Evolutionary conservation across 1,140 invertebrate genomes (phyloP).

Genomic region (Drosophila novamexicana): DNA sequence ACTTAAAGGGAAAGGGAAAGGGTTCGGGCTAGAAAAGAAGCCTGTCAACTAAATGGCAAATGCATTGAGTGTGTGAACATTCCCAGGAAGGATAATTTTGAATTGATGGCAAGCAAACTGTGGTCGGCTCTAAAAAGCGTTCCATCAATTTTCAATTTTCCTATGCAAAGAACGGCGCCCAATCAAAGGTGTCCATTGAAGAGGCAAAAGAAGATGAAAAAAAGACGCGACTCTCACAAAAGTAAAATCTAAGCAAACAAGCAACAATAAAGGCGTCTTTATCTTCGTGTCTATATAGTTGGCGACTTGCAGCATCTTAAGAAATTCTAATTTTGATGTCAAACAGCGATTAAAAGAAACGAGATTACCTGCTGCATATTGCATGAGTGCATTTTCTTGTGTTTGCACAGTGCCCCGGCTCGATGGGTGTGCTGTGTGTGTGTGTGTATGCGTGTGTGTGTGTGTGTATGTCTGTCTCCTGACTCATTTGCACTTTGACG

Average conservation of each 20-base stretch:
- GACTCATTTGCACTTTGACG: slow-evolving; percentile 78
- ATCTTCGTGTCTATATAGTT: not conserved
- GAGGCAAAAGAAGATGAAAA: not conserved
- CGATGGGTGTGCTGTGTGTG: not conserved
- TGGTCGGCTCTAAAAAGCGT: slow-evolving; percentile 17
- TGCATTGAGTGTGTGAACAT: slow-evolving; percentile 5
- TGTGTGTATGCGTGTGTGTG: slow-evolving; percentile 6
- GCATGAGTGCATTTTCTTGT: slow-evolving; percentile 74
- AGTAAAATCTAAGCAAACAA: slow-evolving; percentile 53
- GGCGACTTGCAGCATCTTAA: slow-evolving; percentile 57
- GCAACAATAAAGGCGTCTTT: slow-evolving; percentile 36
- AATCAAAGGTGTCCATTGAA: slow-evolving; percentile 40
- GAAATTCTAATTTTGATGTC: slow-evolving; percentile 83
- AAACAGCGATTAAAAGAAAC: slow-evolving; percentile 84
- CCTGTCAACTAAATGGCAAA: not conserved
- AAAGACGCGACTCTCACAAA: slow-evolving; percentile 14
- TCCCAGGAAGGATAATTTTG: slow-evolving; percentile 22
- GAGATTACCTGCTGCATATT: slow-evolving; percentile 83
- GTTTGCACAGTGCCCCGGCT: slow-evolving; percentile 53
- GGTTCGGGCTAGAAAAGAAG: not conserved
- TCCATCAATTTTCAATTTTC: slow-evolving; percentile 61
- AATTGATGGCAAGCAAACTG: slow-evolving; percentile 31
- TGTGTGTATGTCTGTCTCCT: not conserved
- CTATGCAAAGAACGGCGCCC: slow-evolving; percentile 55
- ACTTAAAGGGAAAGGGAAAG: not conserved